Conservation (phyloP, 2,113 vertebrate species). For the Halichoeres trimaculatus region DNA sequence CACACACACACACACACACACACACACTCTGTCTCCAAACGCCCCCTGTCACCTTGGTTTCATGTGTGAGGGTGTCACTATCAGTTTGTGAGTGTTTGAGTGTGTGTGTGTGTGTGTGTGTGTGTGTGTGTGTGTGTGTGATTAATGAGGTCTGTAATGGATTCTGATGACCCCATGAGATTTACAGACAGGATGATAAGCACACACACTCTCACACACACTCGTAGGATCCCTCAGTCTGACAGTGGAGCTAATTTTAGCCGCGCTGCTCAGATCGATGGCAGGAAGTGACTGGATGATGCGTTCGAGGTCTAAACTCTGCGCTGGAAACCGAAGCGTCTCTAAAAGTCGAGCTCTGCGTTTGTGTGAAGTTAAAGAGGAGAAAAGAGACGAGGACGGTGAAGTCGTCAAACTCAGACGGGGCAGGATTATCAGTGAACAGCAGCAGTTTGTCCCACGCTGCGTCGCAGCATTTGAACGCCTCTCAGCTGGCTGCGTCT, state of each 20-base stretch:
- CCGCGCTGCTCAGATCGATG: not conserved
- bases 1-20: not conserved
- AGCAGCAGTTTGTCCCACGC: constrained; percentile 1
- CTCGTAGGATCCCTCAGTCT: not conserved
- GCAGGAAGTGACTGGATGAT: not conserved
- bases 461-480: constrained; percentile 16
- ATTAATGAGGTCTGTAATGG: constrained; percentile 42
- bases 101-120: constrained; percentile 41
- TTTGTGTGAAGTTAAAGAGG: too few species aligned
- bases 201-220: constrained; percentile 5
- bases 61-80: not conserved
- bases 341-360: too few species aligned
- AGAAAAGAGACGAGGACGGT: too few species aligned
- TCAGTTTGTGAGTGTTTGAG: not conserved
- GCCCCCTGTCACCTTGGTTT: constrained; percentile 8
- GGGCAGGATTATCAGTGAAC: not conserved
- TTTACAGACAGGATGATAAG: constrained; percentile 26
- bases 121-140: constrained; percentile 34
- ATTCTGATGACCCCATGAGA: constrained; percentile 44
- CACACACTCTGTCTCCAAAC: not conserved
- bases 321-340: too few species aligned
- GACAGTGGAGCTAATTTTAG: constrained; percentile 10
- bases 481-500: not conserved
- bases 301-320: too few species aligned
- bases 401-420: too few species aligned